A percentile compares a stretch with the other conserved stretches of the same genome.
These are phyloP conservation scores for Netelia inedita DNA, from an alignment of 2,888 invertebrate genomes.

Conservation along the genomic window DNA sequence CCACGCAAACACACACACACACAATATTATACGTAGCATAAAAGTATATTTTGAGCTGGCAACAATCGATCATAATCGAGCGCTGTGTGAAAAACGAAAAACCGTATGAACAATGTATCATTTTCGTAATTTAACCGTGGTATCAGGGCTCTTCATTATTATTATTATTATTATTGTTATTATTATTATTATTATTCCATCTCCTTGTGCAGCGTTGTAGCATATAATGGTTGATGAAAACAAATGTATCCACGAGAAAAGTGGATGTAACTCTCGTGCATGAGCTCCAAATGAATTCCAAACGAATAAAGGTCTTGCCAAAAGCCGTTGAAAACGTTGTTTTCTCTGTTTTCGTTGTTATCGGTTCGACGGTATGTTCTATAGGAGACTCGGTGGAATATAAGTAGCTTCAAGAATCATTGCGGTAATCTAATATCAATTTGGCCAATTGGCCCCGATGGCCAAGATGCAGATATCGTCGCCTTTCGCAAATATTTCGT, in stretches of 20 bases:
- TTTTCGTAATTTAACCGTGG: conserved; percentile 61
- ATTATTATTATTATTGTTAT: conserved; percentile 52
- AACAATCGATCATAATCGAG: conserved; percentile 23
- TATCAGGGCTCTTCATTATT: conserved; percentile 62
- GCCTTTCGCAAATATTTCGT: conserved; percentile 77
- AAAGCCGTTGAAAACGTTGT: conserved; percentile 50
- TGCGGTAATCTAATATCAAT: conserved; percentile 86
- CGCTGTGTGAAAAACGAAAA: conserved; percentile 25
- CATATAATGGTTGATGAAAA: conserved; percentile 50
- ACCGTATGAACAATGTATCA: conserved; percentile 46
- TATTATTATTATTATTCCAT: conserved; percentile 42
- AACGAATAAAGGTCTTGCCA: conserved; percentile 64
- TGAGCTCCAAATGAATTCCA: conserved; percentile 40
- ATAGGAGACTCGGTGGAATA: too few relatives aligned
- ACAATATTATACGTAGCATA: background rate
- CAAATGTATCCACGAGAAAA: conserved; percentile 25
- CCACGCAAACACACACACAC: too few relatives aligned
- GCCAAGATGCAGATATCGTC: conserved; percentile 83
- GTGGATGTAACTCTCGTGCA: conserved; percentile 9
- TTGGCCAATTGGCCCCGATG: conserved; percentile 87
- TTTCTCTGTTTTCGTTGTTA: conserved; percentile 7
- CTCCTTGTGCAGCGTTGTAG: conserved; percentile 51
- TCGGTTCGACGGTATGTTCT: too few relatives aligned
- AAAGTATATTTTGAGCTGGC: background rate
- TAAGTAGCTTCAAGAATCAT: conserved; percentile 54